Conservation (phyloP, 2,113 vertebrate genomes). For the Burhinus oedicnemus region DNA sequence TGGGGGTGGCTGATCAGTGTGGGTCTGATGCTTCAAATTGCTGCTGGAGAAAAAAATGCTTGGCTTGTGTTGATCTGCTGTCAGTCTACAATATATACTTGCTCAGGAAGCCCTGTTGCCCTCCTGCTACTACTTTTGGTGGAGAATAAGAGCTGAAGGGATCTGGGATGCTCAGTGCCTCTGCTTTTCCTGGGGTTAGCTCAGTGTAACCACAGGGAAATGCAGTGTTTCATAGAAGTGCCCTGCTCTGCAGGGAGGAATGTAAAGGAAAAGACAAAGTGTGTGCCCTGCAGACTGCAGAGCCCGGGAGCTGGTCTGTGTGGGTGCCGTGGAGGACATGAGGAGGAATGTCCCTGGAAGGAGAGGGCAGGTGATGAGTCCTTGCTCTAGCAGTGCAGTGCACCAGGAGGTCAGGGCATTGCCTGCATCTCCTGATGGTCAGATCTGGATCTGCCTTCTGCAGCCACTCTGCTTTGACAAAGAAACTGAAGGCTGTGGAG, state of each 20-base stretch:
- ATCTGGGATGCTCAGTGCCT: background rate
- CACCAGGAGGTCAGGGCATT: background rate
- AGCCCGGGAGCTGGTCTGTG: rapidly evolving
- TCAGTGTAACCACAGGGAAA: background rate
- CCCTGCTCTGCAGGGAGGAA: background rate
- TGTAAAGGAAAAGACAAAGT: background rate
- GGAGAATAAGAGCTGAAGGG: background rate
- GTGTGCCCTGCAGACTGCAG: background rate
- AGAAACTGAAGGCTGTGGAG: background rate
- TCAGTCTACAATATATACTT: background rate
- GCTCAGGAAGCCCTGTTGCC: background rate
- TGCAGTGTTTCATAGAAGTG: background rate
- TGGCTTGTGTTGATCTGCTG: background rate
- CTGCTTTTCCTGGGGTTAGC: background rate
- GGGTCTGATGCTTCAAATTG: background rate
- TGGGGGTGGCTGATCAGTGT: background rate
- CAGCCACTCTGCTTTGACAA: background rate
- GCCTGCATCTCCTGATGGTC: background rate
- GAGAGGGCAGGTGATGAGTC: background rate
- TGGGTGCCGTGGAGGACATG: rapidly evolving
- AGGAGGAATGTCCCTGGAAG: background rate
- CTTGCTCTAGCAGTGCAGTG: background rate
- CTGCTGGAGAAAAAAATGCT: background rate
- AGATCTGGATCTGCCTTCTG: background rate
- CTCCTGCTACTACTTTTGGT: background rate